A percentile compares a stretch with the other conserved stretches of the same genome.
These are phyloP conservation scores for Calliopum simillimum DNA, from an alignment of 2,888 invertebrate genomes.

Conservation along the genomic window DNA sequence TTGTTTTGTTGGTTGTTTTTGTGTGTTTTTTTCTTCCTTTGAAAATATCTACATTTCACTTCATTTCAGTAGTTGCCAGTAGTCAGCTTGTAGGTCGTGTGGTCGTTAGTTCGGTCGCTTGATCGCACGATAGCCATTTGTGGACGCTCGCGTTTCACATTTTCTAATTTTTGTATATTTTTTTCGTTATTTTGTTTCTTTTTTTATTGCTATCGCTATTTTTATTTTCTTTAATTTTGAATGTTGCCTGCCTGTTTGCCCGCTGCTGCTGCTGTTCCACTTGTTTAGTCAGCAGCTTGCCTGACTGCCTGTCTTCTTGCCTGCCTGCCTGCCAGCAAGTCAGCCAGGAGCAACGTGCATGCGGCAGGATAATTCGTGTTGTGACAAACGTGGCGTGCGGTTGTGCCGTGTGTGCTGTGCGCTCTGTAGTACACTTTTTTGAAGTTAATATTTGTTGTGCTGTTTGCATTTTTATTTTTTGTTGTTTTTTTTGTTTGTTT, in stretches of 20 bases:
- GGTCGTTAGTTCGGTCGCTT: not conserved
- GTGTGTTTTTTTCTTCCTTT: conserved; percentile 1
- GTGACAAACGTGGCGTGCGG: conserved; percentile 22
- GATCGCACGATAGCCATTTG: not conserved
- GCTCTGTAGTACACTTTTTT: not conserved
- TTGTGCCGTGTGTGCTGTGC: conserved; percentile 2
- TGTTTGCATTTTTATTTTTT: too few relatives aligned
- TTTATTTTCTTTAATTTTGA: too few relatives aligned
- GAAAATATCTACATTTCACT: not conserved
- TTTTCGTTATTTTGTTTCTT: not conserved
- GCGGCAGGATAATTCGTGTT: conserved; percentile 8
- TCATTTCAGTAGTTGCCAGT: not conserved
- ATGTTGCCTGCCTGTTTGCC: conserved; percentile 6
- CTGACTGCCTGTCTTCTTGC: not conserved
- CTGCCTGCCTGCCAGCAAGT: not conserved
- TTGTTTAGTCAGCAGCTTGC: not conserved
- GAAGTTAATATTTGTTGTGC: too few relatives aligned
- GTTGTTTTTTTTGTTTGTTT: too few relatives aligned
- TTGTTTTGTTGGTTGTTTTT: not conserved
- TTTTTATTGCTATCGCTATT: too few relatives aligned
- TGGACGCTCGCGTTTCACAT: conserved; percentile 17
- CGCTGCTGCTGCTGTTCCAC: too few relatives aligned
- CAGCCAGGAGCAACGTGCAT: conserved; percentile 10
- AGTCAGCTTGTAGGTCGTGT: not conserved
- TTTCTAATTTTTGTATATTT: conserved; percentile 20